phyloP scores from a whole-genome alignment of 2,888 invertebrate species.

The Drosophila nigritarsus region DNA sequence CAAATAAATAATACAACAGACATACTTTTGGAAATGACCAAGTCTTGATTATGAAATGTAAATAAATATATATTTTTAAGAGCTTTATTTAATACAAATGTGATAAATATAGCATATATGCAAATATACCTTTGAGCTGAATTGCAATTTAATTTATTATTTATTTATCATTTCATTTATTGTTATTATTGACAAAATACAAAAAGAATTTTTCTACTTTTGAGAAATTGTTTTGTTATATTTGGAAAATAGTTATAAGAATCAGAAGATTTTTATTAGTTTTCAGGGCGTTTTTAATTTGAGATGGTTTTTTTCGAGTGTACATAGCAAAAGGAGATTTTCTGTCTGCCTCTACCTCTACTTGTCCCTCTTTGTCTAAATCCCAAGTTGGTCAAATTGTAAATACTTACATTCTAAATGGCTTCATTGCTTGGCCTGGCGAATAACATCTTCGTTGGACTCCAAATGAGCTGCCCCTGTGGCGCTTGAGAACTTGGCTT shows the following conservation, averaged over 20 bases:
- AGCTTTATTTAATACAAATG: too few relatives aligned
- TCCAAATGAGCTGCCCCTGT: slow-evolving; percentile 46
- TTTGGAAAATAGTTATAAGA: neutral
- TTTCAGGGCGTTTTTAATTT: neutral
- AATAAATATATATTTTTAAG: too few relatives aligned
- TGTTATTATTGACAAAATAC: too few relatives aligned
- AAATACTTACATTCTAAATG: slow-evolving; percentile 53
- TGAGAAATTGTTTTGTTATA: too few relatives aligned
- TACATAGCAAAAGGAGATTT: neutral
- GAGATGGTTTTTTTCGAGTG: neutral
- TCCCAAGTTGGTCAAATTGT: slow-evolving; percentile 2
- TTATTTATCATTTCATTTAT: too few relatives aligned
- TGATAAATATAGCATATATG: too few relatives aligned
- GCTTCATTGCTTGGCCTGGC: slow-evolving; percentile 55
- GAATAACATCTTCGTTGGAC: slow-evolving; percentile 53
- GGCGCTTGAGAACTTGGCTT: slow-evolving; percentile 29
- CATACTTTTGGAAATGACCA: neutral
- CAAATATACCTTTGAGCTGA: too few relatives aligned
- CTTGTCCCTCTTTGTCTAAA: neutral
- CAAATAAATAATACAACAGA: neutral
- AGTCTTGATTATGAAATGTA: too few relatives aligned
- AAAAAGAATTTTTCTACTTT: too few relatives aligned
- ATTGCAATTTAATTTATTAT: too few relatives aligned
- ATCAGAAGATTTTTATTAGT: neutral
- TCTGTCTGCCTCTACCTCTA: neutral